Percentiles rank a stretch among this genome's conserved stretches.
These are phyloP conservation scores for Percina caprodes DNA, from an alignment of 2,113 vertebrate genomes.

Conservation along the genomic window DNA sequence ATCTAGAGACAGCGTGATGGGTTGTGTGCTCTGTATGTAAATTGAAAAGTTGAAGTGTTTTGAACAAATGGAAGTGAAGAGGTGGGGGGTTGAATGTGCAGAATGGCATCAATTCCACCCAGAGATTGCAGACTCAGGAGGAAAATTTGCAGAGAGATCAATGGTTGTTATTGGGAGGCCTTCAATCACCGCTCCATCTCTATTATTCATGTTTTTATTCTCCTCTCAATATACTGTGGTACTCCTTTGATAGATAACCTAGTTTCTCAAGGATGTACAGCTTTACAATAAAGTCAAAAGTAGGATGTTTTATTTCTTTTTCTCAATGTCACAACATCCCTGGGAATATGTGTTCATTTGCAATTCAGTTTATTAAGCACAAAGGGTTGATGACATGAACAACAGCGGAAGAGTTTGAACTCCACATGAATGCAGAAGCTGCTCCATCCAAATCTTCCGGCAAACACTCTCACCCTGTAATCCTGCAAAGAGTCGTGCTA, in stretches of 20 bases:
- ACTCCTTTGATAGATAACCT: slow-evolving; percentile 76
- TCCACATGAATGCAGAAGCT: slow-evolving; percentile 18
- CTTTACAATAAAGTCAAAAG: slow-evolving; percentile 52
- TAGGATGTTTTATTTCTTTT: slow-evolving; percentile 41
- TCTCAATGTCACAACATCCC: slow-evolving; percentile 54
- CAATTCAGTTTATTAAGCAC: slow-evolving; percentile 44
- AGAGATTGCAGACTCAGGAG: slow-evolving; percentile 68
- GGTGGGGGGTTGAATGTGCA: slow-evolving; percentile 71
- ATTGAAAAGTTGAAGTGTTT: slow-evolving; percentile 77
- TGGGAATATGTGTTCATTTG: slow-evolving; percentile 53
- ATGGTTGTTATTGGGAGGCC: slow-evolving; percentile 75
- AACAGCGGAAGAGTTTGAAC: slow-evolving; percentile 26
- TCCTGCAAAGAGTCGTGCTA: slow-evolving; percentile 14
- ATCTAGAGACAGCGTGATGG: slow-evolving; percentile 74
- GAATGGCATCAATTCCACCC: slow-evolving; percentile 65
- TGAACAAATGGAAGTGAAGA: slow-evolving; percentile 66
- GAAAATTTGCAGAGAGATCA: slow-evolving; percentile 72
- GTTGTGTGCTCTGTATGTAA: slow-evolving; percentile 78
- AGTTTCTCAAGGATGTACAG: slow-evolving; percentile 66
- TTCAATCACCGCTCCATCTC: slow-evolving; percentile 60
- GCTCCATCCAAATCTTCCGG: slow-evolving; percentile 25
- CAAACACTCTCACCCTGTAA: slow-evolving; percentile 25
- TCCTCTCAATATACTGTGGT: slow-evolving; percentile 45
- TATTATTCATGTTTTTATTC: slow-evolving; percentile 70
- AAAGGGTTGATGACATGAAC: slow-evolving; percentile 32